phyloP scores from a whole-genome alignment of 2,888 invertebrate species.

The Drosophila testacea region DNA sequence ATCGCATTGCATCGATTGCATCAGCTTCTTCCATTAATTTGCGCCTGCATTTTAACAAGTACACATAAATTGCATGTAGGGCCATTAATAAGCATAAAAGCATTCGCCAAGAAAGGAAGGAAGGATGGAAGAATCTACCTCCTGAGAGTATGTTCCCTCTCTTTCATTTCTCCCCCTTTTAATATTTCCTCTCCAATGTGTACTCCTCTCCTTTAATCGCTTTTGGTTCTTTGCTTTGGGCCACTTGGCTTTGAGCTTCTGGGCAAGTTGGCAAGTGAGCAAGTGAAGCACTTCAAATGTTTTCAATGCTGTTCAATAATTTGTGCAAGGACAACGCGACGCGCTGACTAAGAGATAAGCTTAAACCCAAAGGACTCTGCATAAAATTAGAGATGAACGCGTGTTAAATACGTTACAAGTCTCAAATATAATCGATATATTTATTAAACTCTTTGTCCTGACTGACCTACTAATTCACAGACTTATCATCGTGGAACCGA shows the following conservation, averaged over 20 bases:
- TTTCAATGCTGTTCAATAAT: slow-evolving; percentile 82
- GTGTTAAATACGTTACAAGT: not conserved
- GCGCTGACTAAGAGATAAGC: slow-evolving; percentile 54
- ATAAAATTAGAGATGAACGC: slow-evolving; percentile 31
- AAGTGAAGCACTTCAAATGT: slow-evolving; percentile 70
- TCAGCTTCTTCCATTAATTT: slow-evolving; percentile 67
- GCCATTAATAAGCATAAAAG: slow-evolving; percentile 80
- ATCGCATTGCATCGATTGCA: slow-evolving; percentile 24
- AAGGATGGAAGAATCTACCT: not conserved
- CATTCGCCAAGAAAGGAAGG: slow-evolving; percentile 46
- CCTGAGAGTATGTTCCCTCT: slow-evolving; percentile 3
- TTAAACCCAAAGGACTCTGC: slow-evolving; percentile 1
- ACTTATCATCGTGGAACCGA: no score
- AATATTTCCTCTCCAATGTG: not conserved
- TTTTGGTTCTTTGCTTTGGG: slow-evolving; percentile 7
- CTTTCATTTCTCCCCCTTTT: not conserved
- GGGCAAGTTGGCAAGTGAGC: slow-evolving; percentile 3
- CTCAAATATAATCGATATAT: not conserved
- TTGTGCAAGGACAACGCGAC: slow-evolving; percentile 63
- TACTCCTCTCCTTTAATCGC: slow-evolving; percentile 21
- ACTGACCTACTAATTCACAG: no score
- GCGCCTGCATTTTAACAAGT: slow-evolving; percentile 66
- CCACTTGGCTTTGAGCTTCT: slow-evolving; percentile 52
- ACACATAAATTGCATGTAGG: slow-evolving; percentile 74
- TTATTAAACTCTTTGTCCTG: not conserved